Evolutionary conservation across 1,140 invertebrate species (phyloP), one percentile per base, ranked within the genome.

Genomic region (Ctenoplectra terminalis): DNA sequence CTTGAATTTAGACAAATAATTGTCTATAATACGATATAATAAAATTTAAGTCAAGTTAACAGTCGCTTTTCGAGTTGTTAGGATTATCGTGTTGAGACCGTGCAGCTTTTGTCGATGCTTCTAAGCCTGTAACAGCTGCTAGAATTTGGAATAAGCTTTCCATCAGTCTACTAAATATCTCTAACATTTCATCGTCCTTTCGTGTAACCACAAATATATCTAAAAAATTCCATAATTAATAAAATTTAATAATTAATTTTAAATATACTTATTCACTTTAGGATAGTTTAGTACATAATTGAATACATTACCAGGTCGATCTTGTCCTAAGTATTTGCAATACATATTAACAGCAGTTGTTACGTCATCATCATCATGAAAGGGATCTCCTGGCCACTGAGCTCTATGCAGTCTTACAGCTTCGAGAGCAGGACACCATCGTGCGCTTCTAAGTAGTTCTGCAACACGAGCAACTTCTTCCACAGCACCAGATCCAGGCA

Each of bases 321-420:
- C 96, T 85, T 96, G 95, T 52, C 96, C 95, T 74, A 96, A 90
- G 85, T 96, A 95, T 86, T 94, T 95, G 88, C 96, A 97, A 90
- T 96, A 97, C 82, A 97, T 95, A 92, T 95, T 96, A 56, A 97
- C 93, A 70, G 96, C 95, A 15, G 95, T 95, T n/a, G 95, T 94
- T 15, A 97, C 94, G 81, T 97, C 95, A 20, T 95, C 94, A 37
- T 94, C 93, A 74, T 95, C 95, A 56, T 93, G 92, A 56, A 95
- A 95, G n/a, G 94, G 92, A 76, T 96, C 96, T 74, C 93, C 94
- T 1, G 94, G 94, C 94, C 96, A 96, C 60, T 95, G 94, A 15
- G 94, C 94, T 64, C 95, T 95, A 90, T 95, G 95, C 52, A 95
- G 92, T 87, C 96, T 95, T 1, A 96, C 94, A 77, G 95, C 95